phyloP scores from a whole-genome alignment of 2,888 invertebrate species.

The Chrysolina haemoptera region DNA sequence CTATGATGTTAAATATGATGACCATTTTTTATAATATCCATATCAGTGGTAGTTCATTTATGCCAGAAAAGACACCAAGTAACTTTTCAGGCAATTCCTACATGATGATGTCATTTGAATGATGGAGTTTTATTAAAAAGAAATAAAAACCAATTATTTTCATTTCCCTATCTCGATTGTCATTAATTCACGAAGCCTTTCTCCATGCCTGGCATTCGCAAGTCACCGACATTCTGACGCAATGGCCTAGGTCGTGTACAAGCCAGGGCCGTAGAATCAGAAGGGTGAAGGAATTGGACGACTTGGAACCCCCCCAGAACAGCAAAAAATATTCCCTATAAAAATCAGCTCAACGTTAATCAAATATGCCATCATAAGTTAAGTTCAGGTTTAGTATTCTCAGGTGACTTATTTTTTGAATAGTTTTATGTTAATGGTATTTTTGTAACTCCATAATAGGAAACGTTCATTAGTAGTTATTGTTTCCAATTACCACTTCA shows the following conservation, averaged over 20 bases:
- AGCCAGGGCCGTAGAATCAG: slow-evolving; percentile 14
- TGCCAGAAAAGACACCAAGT: not conserved
- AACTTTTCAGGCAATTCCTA: slow-evolving; percentile 1
- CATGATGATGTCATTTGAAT: slow-evolving; percentile 19
- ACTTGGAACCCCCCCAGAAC: too few relatives aligned
- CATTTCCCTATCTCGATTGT: slow-evolving; percentile 8
- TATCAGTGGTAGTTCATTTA: not conserved
- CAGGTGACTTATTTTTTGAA: too few relatives aligned
- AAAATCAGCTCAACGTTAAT: too few relatives aligned
- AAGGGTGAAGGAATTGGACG: not conserved
- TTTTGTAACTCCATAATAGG: too few relatives aligned
- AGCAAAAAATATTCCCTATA: too few relatives aligned
- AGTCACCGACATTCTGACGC: slow-evolving; percentile 20
- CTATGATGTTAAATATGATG: too few relatives aligned
- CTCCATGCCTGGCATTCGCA: slow-evolving; percentile 10
- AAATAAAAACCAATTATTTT: slow-evolving; percentile 16
- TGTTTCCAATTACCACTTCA: too few relatives aligned
- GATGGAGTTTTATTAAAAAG: slow-evolving; percentile 3
- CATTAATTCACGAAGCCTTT: slow-evolving; percentile 22
- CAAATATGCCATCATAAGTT: too few relatives aligned
- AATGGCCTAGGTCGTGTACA: slow-evolving; percentile 19
- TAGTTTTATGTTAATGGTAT: too few relatives aligned
- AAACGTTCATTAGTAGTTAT: too few relatives aligned
- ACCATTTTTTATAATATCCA: too few relatives aligned
- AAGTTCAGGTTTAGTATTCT: too few relatives aligned